phyloP scores from a whole-genome alignment of 2,113 vertebrate genomes.

The Nesospiza acunhae region DNA sequence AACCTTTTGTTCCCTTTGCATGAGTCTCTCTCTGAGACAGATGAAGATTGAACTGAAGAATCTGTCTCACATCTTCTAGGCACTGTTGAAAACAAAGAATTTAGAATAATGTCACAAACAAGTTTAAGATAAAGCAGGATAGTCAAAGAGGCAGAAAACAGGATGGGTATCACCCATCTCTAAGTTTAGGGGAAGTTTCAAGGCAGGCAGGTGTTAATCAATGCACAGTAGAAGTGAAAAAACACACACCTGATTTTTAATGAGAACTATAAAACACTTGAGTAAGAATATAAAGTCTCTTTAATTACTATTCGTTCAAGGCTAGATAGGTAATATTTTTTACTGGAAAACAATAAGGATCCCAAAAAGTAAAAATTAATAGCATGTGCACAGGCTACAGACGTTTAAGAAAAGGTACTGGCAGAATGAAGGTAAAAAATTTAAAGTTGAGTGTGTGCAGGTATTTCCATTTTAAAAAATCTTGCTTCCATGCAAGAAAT shows the following conservation, averaged over 20 bases:
- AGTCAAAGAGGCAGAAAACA: background rate
- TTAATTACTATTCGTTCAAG: background rate
- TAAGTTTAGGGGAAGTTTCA: background rate
- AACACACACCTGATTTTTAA: background rate
- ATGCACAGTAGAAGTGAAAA: background rate
- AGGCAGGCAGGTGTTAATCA: background rate
- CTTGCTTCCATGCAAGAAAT: background rate
- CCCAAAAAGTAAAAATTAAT: background rate
- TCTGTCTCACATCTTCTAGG: slow-evolving; percentile 77
- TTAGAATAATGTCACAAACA: background rate
- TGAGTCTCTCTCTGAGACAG: slow-evolving; percentile 76
- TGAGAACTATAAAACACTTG: background rate
- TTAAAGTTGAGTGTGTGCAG: background rate
- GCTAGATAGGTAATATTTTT: background rate
- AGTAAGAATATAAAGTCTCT: background rate
- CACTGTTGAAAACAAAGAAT: slow-evolving; percentile 63
- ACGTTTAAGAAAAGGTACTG: background rate
- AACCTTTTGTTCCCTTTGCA: slow-evolving; percentile 83
- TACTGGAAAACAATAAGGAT: background rate
- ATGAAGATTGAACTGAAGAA: slow-evolving; percentile 78
- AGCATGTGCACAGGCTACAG: background rate
- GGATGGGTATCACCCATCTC: background rate
- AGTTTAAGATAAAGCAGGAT: background rate
- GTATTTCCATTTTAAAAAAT: background rate
- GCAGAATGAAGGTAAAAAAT: background rate